Base-by-base conservation (phyloP, 2,888 invertebrate species). In the Glyphotaelius pellucidus region DNA sequence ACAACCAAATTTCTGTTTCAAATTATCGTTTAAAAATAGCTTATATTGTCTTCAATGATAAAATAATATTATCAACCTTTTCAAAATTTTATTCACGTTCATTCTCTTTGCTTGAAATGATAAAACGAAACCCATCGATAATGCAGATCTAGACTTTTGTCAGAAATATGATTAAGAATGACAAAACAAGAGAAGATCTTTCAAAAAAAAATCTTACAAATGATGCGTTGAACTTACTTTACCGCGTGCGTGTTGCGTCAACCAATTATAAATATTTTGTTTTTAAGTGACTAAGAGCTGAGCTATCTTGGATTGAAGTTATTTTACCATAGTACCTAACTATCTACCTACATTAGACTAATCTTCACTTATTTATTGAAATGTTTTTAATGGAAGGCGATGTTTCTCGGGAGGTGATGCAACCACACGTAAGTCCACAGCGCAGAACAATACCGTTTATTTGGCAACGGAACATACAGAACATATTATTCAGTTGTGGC, bases 381-480 rank as follows among this genome's bases (percentile, higher is more conserved):
- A 67, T 67, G n/a, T 67, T 67, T 67, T 67, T 67, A 67, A 67
- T 67, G 67, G 67, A 67, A 25, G 67, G 67, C 25, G n/a, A 9
- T 67, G 67, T 67, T n/a, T 67, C 67, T 67, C 25, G 25, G 67
- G 25, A 9, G 67, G 25, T 67, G 25, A 67, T 67, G 67, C 67
- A 67, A 67, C 67, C 67, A 25, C 67, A n/a, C 67, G 67, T 7
- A 67, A 81, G 31, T 81, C 19, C 81, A 81, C 3, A 32, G 31
- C 30, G 81, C 31, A 81, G 81, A 81, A 81, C 81, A 81, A 81
- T 81, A 81, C 81, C 31, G 81, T 81, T 81, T 81, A 81, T 81
- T 81, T 32, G 81, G 81, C 32, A 81, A 81, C 30, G 81, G 67
- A 67, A 67, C 67, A 67, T 67, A 67, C 67, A 67, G n/a, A 67